Evolutionary conservation across 2,113 vertebrate genomes (phyloP), one percentile per base, ranked within the genome.

Genomic region (Mugil cephalus): DNA sequence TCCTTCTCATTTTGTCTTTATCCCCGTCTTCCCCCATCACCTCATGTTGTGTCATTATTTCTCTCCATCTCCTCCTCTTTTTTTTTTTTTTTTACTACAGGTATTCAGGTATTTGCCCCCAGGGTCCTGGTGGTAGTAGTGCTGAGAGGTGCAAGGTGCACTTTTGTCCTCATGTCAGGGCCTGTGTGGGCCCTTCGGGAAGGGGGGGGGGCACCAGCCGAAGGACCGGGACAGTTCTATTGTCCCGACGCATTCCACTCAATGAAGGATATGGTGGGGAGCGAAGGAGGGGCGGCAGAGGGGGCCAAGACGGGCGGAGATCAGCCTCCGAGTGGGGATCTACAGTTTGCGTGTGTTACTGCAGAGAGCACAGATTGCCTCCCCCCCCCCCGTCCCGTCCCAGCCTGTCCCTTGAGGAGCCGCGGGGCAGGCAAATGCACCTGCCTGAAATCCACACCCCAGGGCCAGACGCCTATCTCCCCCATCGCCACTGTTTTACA

Each of bases 71-170:
- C 24, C 17, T 24, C 61, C 46, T 17, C 15, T 55, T 17, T 47
- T 18, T 47, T 18, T 47, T 47, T 50, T 50, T 83, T 85, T 82
- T 81, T 85, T 67, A 85, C 79, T 68, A 51, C 84, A 92, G 88
- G 91, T 93, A 91, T 93, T 90, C 80, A 92, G 89, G 91, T 94
- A 94, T 93, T 89, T 74, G 24, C 80, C 91, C 82, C 76, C 12
- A 48, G 79, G 90, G 75, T 84, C 79, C 69, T 66, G 50, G 62
- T 80, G 77, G 67, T 76, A 77, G 63, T 82, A 77, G 63, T 82
- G 87, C 83, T 78, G 69, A 85, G 90, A 88, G 85, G 73, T 79
- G 93, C 91, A 94, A 94, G 93, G 93, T 94, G 93, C 92, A 93
- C 92, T 91, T 91, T 91, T 92, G 91, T 93, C 83, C 83, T 91